phyloP scores from a whole-genome alignment of 2,797 vertebrate species.

The Sebastes taczanowskii region DNA sequence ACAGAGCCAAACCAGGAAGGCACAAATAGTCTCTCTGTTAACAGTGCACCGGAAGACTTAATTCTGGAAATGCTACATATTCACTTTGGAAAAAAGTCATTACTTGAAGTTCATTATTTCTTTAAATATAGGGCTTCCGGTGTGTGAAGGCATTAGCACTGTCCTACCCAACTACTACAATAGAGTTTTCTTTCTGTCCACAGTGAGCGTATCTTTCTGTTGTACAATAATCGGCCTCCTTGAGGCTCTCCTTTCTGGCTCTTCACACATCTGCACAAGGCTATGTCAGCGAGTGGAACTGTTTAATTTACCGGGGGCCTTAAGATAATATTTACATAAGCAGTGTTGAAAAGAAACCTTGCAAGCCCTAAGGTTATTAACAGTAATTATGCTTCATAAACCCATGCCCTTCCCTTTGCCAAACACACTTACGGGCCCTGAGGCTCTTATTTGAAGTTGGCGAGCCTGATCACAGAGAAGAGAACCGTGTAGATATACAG shows the following conservation, averaged over 20 bases:
- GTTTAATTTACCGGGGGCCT: constrained; percentile 67
- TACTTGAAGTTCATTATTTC: background rate
- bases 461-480: constrained; percentile 55
- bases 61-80: constrained; percentile 1
- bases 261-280: constrained; percentile 27
- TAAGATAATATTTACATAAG: constrained; percentile 77
- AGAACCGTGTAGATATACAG: constrained; percentile 64
- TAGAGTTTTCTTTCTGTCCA: constrained; percentile 23
- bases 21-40: constrained; percentile 5
- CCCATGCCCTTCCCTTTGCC: constrained; percentile 67
- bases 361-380: constrained; percentile 72
- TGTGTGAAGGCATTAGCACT: background rate
- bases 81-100: background rate
- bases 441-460: constrained; percentile 65
- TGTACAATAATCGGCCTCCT: constrained; percentile 28
- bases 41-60: background rate
- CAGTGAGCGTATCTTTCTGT: constrained; percentile 8
- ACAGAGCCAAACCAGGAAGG: constrained; percentile 4
- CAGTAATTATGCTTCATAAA: constrained; percentile 74
- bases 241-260: constrained; percentile 21
- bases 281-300: constrained; percentile 52
- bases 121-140: background rate
- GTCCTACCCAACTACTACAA: constrained; percentile 2
- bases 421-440: constrained; percentile 59
- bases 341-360: constrained; percentile 69